These are phyloP conservation scores for Thera obeliscata DNA, from an alignment of 2,888 invertebrate species.

Conservation along the genomic window DNA sequence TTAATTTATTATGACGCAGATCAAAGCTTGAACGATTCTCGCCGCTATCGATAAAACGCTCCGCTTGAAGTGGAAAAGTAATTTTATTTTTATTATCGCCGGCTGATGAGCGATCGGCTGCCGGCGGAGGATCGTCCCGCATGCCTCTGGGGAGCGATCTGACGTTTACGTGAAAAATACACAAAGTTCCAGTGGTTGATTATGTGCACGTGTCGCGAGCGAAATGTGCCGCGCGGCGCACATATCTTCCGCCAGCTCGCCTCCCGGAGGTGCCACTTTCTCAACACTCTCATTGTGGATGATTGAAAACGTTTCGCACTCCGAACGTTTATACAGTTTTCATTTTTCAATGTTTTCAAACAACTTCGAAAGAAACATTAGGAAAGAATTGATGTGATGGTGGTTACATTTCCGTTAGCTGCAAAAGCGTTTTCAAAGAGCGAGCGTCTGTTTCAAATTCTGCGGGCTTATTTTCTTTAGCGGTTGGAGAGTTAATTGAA, in stretches of 20 bases:
- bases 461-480: conserved; percentile 36
- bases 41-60: conserved; percentile 23
- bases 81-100: conserved; percentile 30
- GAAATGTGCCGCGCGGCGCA: conserved; percentile 44
- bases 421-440: conserved; percentile 13
- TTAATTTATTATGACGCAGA: conserved; percentile 31
- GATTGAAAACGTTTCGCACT: conserved; percentile 43
- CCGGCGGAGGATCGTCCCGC: conserved; percentile 13
- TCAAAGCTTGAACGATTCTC: conserved; percentile 32
- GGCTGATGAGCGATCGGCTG: conserved; percentile 37
- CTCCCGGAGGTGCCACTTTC: conserved; percentile 45
- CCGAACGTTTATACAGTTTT: conserved; percentile 25
- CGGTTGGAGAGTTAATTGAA: conserved; percentile 41
- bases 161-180: conserved; percentile 43
- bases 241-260: conserved; percentile 38
- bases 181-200: conserved; percentile 48
- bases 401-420: conserved; percentile 13
- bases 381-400: conserved; percentile 4
- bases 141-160: conserved; percentile 34
- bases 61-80: conserved; percentile 26
- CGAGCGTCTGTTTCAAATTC: conserved; percentile 33
- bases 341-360: conserved; percentile 19
- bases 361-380: conserved; percentile 3
- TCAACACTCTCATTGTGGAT: conserved; percentile 42
- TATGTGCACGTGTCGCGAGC: conserved; percentile 47